Percentiles rank a stretch among this genome's conserved stretches.
Evolutionary conservation across 2,113 vertebrate genomes (phyloP).

Genomic region (Plecotus auritus): DNA sequence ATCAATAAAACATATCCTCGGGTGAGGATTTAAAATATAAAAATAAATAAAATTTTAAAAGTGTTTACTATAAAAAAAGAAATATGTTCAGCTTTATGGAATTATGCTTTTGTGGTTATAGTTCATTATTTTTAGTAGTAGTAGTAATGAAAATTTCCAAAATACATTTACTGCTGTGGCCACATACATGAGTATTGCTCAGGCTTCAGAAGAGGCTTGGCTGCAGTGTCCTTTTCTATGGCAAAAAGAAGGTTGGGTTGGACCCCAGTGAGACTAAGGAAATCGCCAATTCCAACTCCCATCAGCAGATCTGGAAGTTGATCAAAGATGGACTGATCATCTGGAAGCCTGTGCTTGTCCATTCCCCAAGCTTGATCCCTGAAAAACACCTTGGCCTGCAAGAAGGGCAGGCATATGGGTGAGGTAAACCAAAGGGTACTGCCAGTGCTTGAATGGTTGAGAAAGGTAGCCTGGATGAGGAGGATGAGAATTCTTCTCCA

Average conservation of each 20-base stretch:
- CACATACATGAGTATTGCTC: not conserved
- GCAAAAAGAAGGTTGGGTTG: not conserved
- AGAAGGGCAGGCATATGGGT: not conserved
- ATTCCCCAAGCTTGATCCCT: not conserved
- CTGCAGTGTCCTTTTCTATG: not conserved
- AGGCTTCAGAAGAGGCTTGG: not conserved
- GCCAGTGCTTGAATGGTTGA: conserved; percentile 97
- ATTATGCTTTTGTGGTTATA: not conserved
- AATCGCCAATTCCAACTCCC: not conserved
- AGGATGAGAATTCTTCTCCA: conserved; percentile 95
- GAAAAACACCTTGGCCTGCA: not conserved
- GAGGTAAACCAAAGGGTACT: conserved; percentile 98
- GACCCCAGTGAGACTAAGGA: not conserved
- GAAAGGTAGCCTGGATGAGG: conserved; percentile 98
- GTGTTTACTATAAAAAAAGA: not conserved
- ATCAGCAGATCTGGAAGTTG: not conserved
- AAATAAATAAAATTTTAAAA: not conserved
- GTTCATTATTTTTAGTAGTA: not conserved
- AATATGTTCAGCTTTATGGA: not conserved
- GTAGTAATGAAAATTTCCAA: not conserved
- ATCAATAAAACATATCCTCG: not conserved
- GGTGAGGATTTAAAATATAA: not conserved
- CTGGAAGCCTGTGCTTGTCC: not conserved
- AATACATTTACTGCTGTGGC: not conserved
- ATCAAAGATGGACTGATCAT: not conserved